These are phyloP conservation scores for Phalacrocorax carbo DNA, from an alignment of 2,113 vertebrate species.

Conservation along the genomic window DNA sequence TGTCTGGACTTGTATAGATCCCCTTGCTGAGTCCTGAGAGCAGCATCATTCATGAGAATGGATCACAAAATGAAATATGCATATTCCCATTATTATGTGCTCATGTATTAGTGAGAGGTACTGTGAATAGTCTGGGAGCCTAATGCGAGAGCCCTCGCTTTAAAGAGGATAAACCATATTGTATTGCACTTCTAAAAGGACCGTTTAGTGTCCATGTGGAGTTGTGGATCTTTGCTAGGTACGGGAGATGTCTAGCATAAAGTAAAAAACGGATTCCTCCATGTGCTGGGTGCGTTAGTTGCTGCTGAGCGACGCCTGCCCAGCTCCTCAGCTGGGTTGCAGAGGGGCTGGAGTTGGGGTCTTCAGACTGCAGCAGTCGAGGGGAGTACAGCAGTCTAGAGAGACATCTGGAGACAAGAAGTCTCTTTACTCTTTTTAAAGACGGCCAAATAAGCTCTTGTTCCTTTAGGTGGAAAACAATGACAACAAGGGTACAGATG, in stretches of 20 bases:
- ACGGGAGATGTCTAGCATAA: not conserved
- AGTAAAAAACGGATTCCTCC: not conserved
- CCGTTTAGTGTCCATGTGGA: not conserved
- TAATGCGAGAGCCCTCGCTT: not conserved
- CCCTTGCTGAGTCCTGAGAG: not conserved
- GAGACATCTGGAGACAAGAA: not conserved
- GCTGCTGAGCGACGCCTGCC: not conserved
- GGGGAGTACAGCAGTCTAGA: not conserved
- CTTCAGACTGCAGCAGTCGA: not conserved
- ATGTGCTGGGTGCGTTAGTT: accelerated
- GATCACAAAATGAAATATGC: conserved; percentile 23
- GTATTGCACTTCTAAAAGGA: not conserved
- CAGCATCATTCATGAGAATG: not conserved
- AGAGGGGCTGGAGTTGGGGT: not conserved
- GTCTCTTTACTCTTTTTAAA: not conserved
- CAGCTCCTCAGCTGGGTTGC: not conserved
- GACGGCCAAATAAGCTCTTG: not conserved
- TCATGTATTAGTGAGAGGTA: conserved; percentile 37
- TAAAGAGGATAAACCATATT: not conserved
- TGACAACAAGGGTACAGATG: not conserved
- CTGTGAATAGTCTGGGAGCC: not conserved
- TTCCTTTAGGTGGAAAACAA: not conserved
- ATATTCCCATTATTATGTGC: conserved; percentile 8
- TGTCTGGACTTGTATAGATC: not conserved
- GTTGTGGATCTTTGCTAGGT: not conserved